These are phyloP conservation scores for Bostrychus sinensis DNA, from an alignment of 2,113 vertebrate species.

Conservation along the genomic window DNA sequence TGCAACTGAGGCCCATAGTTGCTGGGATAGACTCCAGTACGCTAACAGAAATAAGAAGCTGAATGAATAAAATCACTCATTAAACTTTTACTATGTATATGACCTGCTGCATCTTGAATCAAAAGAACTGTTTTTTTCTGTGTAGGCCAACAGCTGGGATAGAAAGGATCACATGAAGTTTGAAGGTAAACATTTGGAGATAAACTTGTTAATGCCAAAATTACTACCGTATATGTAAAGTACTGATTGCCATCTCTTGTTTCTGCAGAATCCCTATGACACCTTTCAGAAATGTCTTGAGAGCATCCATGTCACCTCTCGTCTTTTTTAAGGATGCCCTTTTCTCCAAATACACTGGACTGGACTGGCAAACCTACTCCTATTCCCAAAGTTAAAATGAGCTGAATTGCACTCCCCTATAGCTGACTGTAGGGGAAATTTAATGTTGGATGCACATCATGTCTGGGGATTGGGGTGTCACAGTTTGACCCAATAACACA, in stretches of 20 bases:
- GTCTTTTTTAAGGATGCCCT: conserved; percentile 46
- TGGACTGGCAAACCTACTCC: conserved; percentile 18
- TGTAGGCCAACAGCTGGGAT: conserved; percentile 63
- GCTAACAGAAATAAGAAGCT: too few relatives aligned
- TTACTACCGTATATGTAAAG: neutral
- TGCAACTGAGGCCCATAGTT: too few relatives aligned
- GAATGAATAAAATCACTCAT: neutral
- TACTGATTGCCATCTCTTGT: neutral
- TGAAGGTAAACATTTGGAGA: conserved; percentile 35
- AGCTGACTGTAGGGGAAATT: conserved; percentile 43
- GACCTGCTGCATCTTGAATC: neutral
- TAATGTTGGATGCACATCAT: conserved; percentile 9
- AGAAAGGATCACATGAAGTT: conserved; percentile 2
- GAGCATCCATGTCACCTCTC: neutral
- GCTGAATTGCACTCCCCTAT: conserved; percentile 33
- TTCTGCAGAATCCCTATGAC: conserved; percentile 32
- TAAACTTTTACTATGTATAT: neutral
- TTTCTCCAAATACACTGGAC: conserved; percentile 51
- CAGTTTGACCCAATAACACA: conserved; percentile 9
- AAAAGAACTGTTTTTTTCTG: conserved; percentile 3
- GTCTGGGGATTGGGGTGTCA: conserved; percentile 2
- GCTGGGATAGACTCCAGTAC: too few relatives aligned
- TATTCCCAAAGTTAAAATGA: conserved; percentile 50
- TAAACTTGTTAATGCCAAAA: neutral
- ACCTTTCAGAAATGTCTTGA: neutral